These are phyloP conservation scores for Smittia sp. DNA, from an alignment of 2,888 invertebrate species.

Conservation along the genomic window DNA sequence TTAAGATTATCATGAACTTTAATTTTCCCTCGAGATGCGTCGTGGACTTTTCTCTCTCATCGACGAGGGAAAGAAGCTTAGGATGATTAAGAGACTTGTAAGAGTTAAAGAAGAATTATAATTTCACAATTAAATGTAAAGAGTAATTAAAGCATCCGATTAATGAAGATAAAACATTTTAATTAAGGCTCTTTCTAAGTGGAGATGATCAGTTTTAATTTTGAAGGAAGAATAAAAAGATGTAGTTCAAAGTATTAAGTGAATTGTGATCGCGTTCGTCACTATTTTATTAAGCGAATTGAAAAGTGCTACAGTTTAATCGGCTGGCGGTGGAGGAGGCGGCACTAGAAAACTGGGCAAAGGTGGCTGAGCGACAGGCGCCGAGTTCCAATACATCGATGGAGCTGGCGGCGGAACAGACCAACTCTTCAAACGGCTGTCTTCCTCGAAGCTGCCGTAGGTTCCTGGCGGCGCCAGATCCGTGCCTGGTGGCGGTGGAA, in stretches of 20 bases:
- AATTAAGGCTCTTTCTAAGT: conserved; percentile 34
- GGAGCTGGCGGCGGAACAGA: neutral
- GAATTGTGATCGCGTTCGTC: neutral
- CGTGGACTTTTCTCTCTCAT: neutral
- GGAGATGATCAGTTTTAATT: conserved; percentile 18
- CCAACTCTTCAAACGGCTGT: neutral
- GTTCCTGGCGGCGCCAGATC: conserved; percentile 27
- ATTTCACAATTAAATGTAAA: conserved; percentile 14
- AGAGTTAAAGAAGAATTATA: neutral
- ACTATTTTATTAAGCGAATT: neutral
- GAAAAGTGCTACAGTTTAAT: conserved; percentile 9
- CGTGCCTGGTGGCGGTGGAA: conserved; percentile 13
- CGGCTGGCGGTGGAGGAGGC: conserved; percentile 9
- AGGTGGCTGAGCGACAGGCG: neutral
- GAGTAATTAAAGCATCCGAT: neutral
- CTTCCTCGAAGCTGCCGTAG: neutral
- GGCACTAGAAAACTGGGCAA: conserved; percentile 9
- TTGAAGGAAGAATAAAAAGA: conserved; percentile 27
- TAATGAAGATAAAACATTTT: conserved; percentile 11
- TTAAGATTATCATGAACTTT: neutral
- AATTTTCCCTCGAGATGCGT: neutral
- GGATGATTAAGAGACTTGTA: neutral
- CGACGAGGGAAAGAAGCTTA: neutral
- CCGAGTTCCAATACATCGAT: neutral
- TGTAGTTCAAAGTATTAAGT: conserved; percentile 38